Conservation (phyloP, 2,888 invertebrate genomes). For the Lampropteryx suffumata region DNA sequence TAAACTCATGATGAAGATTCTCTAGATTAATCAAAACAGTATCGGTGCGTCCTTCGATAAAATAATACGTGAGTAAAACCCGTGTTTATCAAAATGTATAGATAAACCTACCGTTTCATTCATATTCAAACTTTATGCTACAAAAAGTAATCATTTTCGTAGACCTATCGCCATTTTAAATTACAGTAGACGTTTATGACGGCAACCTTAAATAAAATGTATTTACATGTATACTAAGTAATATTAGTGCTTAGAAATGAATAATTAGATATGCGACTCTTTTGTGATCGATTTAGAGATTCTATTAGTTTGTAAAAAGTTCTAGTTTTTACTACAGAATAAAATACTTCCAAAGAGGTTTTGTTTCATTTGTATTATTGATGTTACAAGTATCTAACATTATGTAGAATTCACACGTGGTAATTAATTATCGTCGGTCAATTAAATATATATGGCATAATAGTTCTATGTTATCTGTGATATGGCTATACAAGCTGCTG, state of each 20-base stretch:
- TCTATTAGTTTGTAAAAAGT: slow-evolving; percentile 57
- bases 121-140: background rate
- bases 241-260: slow-evolving; percentile 38
- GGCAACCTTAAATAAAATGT: slow-evolving; percentile 7
- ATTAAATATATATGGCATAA: no score
- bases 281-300: slow-evolving; percentile 59
- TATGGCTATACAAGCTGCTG: no score
- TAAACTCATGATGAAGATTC: no score
- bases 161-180: no score
- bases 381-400: background rate
- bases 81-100: no score
- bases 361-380: background rate
- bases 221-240: slow-evolving; percentile 14
- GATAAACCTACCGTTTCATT: background rate
- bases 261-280: slow-evolving; percentile 46
- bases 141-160: no score
- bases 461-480: no score
- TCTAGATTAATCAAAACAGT: no score
- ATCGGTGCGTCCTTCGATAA: no score
- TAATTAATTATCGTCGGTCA: no score
- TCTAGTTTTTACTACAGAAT: slow-evolving; percentile 52
- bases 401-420: no score
- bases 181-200: background rate
- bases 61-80: no score
- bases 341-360: slow-evolving; percentile 36